phyloP scores from a whole-genome alignment of 1,140 invertebrate species.

The Drosophila virilis region DNA sequence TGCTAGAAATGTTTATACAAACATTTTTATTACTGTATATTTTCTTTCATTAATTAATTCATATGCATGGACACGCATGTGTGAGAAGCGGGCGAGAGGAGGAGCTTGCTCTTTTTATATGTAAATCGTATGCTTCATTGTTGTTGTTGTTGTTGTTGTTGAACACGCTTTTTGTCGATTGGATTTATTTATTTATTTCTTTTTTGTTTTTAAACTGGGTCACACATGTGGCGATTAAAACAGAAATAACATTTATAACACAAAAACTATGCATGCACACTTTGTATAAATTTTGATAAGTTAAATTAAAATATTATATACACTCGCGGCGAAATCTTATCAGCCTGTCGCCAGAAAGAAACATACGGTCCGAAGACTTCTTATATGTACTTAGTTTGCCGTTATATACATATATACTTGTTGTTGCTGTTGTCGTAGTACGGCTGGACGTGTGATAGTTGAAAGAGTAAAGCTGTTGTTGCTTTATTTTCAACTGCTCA shows the following conservation, averaged over 20 bases:
- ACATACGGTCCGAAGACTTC: slow-evolving; percentile 36
- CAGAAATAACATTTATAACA: slow-evolving; percentile 59
- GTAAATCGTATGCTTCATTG: slow-evolving; percentile 68
- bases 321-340: slow-evolving; percentile 60
- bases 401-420: background rate
- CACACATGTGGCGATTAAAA: slow-evolving; percentile 79
- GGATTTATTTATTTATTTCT: slow-evolving; percentile 6
- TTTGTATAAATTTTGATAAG: slow-evolving; percentile 68
- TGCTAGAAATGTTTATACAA: slow-evolving; percentile 42
- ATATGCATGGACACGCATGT: slow-evolving; percentile 58
- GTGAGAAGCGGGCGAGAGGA: background rate
- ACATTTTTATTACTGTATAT: slow-evolving; percentile 59
- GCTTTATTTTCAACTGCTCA: slow-evolving; percentile 9
- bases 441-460: slow-evolving; percentile 37
- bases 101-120: slow-evolving; percentile 58
- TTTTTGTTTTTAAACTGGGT: slow-evolving; percentile 62
- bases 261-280: slow-evolving; percentile 37
- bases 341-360: slow-evolving; percentile 48
- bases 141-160: slow-evolving; percentile 60
- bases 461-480: slow-evolving; percentile 12
- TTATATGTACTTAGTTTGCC: slow-evolving; percentile 12
- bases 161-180: slow-evolving; percentile 38
- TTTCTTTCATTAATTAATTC: slow-evolving; percentile 66
- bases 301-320: slow-evolving; percentile 28
- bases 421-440: slow-evolving; percentile 22